Evolutionary conservation across 2,888 invertebrate genomes (phyloP), one percentile per base, ranked within the genome.

Genomic region (Dichetophora obliterata): DNA sequence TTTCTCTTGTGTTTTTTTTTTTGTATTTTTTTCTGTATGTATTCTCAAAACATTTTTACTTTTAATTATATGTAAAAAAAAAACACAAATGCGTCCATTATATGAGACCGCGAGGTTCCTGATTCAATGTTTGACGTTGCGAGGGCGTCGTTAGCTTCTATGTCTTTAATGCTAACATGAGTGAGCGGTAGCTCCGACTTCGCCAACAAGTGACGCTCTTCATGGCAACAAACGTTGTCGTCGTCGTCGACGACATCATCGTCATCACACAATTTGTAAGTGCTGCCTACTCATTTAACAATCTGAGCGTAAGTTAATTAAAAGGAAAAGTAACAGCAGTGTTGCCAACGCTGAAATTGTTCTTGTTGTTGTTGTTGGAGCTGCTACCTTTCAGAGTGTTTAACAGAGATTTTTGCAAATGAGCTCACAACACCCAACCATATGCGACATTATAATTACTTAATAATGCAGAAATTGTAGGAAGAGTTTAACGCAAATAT

Each of bases 251-350:
- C 37, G 37, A 11, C 43, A 6, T 43, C 43, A 6, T 43, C 43
- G 43, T 43, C 24, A 59, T 59, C 59, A 16, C 27, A 59, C 54
- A 50, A 19, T 19, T 34, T 59, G 50, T 61, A 63, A 69, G 24
- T 76, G 65, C 74, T 76, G 74, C 50, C 72, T 75, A 31, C 77
- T 77, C 75, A 48, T 71, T 68, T 37, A 74, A 59, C 50, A 73
- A 73, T 73, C 73, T 76, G 37, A 74, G 76, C 74, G 59, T 78
- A 70, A 63, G 78, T 78, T 73, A 76, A 59, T 76, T 73, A 57
- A 50, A 63, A 77, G 34, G 57, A 52, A 34, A 50, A 50, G 68
- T 50, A 68, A 50, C 68, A 68, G 68, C 68, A 68, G 63, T 31
- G 16, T 27, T 63, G 63, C 11, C 31, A 31, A 16, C 34, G 31